Evolutionary conservation across 2,888 invertebrate species (phyloP).

Genomic region (Chloromyia formosa): DNA sequence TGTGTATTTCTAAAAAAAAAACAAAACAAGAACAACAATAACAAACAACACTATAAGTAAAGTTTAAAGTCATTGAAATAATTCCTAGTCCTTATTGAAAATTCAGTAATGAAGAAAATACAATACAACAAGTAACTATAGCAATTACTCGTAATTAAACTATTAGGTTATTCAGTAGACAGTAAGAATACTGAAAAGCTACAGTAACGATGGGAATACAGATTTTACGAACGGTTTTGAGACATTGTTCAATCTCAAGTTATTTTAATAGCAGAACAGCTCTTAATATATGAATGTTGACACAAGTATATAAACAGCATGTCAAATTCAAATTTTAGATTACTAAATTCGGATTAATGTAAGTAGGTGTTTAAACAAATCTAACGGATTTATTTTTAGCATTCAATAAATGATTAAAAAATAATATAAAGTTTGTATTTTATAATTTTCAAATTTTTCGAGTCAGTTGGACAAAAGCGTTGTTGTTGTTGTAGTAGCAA

Average conservation of each 20-base stretch:
- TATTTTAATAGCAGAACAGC: not conserved
- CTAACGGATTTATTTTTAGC: conserved; percentile 32
- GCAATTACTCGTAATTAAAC: not conserved
- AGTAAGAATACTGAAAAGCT: not conserved
- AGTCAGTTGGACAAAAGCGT: no score
- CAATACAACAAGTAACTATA: not conserved
- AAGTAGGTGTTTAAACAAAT: conserved; percentile 32
- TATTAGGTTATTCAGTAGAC: no score
- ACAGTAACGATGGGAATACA: not conserved
- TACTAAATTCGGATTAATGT: conserved; percentile 1
- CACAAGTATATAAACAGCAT: not conserved
- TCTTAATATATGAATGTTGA: conserved; percentile 8
- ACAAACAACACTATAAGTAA: no score
- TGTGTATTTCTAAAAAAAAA: not conserved
- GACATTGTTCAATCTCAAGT: not conserved
- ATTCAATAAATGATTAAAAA: conserved; percentile 15
- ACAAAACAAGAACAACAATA: not conserved
- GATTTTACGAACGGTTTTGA: not conserved
- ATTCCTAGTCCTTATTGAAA: not conserved
- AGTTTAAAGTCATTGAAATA: not conserved
- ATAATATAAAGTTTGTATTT: no score
- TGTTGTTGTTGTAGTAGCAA: no score
- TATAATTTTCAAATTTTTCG: no score
- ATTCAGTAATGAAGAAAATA: conserved; percentile 1
- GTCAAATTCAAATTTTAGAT: not conserved